Base-by-base conservation (phyloP, 2,888 invertebrate genomes). In the Buathra laborator region DNA sequence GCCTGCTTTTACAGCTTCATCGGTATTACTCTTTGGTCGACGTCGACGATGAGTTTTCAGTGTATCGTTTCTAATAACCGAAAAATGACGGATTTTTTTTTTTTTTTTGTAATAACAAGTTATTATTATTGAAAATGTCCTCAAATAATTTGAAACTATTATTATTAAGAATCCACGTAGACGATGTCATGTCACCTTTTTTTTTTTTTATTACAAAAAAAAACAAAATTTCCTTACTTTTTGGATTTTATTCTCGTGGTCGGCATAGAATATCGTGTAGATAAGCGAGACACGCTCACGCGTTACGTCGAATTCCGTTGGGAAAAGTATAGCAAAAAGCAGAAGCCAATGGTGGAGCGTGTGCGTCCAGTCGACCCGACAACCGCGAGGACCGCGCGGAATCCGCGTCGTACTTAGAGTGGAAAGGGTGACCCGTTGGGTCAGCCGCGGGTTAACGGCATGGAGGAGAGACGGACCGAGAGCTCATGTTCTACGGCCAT, bases 401-500 rank as follows among this genome's bases (percentile, higher is more conserved):
- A 82, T 85, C 75, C 82, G 66, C 84, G 48, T 51, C 10, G 66
- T 32, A 43, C 68, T 64, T 24, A 64, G 12, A 59, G 78, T 56
- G 67, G 64, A 70, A 62, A 16, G 59, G 44, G 71, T 14, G 48
- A n/a, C 9, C 37, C 19, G 43, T 70, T 46, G 68, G 78, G 78
- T 72, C 79, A 53, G 79, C 19, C 56, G 24, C 24, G 56, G 64
- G 56, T 62, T 62, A 43, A 16, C 43, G 78, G 74, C 10, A 24
- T 68, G 46, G 70, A 56, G 29, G 70, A 66, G 51, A 32, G 48
- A 44, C 67, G 72, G 62, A 77, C 64, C 46, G 37, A 37, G 37
- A 37, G 75, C 79, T 85, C 85, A 81, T 85, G 85, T 82, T 75
- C 59, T 75, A 66, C 48, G 43, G 56, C 82, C 74, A 85, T 85